A percentile compares a stretch with the other conserved stretches of the same genome.
phyloP scores from a whole-genome alignment of 2,113 vertebrate genomes.

The Pelodiscus sinensis region DNA sequence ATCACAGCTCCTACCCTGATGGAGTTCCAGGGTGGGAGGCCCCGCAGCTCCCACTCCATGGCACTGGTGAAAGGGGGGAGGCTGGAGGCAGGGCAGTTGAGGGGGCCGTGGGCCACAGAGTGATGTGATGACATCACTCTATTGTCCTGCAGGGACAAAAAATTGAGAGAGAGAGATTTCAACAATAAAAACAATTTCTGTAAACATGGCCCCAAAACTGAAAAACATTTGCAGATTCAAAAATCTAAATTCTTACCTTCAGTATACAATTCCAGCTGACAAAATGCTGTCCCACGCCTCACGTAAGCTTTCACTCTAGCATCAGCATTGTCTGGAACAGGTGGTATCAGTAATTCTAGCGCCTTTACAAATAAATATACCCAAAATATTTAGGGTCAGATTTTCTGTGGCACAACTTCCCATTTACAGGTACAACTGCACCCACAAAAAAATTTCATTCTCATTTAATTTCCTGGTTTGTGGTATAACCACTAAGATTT shows the following conservation, averaged over 20 bases:
- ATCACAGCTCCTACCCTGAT: too few relatives aligned
- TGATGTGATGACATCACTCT: too few relatives aligned
- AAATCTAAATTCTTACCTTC: conserved; percentile 82
- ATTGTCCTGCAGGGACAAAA: too few relatives aligned
- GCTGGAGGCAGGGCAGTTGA: too few relatives aligned
- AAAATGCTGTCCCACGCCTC: conserved; percentile 92
- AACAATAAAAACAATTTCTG: background rate
- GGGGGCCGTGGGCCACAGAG: too few relatives aligned
- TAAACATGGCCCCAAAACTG: background rate
- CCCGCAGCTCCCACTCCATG: too few relatives aligned
- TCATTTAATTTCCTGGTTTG: background rate
- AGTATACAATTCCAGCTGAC: conserved; percentile 90
- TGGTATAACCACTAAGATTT: background rate
- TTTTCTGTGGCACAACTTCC: background rate
- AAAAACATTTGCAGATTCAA: background rate
- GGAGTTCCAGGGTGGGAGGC: too few relatives aligned
- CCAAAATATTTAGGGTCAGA: background rate
- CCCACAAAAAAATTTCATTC: background rate
- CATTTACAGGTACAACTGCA: background rate
- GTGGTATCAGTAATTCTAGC: conserved; percentile 88
- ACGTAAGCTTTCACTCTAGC: conserved; percentile 88
- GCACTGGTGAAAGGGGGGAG: too few relatives aligned
- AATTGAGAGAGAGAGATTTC: background rate
- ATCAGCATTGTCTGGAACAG: conserved; percentile 85
- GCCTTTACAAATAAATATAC: conserved; percentile 79